Evolutionary conservation across 2,888 invertebrate genomes (phyloP), one percentile per base, ranked within the genome.

Genomic region (Megastigmus dorsalis): DNA sequence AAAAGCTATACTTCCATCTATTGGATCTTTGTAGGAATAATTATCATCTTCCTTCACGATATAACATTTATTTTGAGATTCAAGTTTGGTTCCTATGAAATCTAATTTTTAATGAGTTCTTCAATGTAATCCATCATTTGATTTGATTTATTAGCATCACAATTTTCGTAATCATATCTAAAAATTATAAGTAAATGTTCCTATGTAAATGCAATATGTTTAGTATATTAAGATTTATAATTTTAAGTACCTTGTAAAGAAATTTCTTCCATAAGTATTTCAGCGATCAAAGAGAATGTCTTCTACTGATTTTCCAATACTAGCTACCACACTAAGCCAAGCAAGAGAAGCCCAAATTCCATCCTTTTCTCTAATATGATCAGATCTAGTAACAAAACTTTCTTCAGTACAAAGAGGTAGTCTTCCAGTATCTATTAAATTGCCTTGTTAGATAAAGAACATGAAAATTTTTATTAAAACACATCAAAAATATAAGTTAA

Each of bases 291-390:
- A 92, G 15, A 98, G 90, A 69, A 98, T 93, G 26, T 95, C 92
- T 84, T 97, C 94, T 0, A 99, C 95, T 2, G 94, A 92, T 84
- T 91, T 91, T 67, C 93, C 93, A 7, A 93, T 92, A 77, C 90
- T 91, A 18, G 94, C 95, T 79, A 99, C 89, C 18, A 99, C 93
- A 3, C 95, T 95, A 0, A 99, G 91, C 99, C 99, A 99, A 1
- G 98, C 98, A 6, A 99, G 90, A 15, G 95, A 95, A 0, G 99
- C 99, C 99, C 99, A 99, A 78, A 99, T 91, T 0, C 99, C 99
- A 89, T 99, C 99, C 89, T 99, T 99, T 89, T 99, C 99, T 54
- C 99, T 92, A 82, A 99, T 96, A 89, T 99, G 99, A 90, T 98
- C 96, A 0, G 99, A 99, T 1, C 99, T 99, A 2, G 99, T 99